Evolutionary conservation across 2,797 vertebrate species (phyloP).

Genomic region (Loriculus beryllinus): DNA sequence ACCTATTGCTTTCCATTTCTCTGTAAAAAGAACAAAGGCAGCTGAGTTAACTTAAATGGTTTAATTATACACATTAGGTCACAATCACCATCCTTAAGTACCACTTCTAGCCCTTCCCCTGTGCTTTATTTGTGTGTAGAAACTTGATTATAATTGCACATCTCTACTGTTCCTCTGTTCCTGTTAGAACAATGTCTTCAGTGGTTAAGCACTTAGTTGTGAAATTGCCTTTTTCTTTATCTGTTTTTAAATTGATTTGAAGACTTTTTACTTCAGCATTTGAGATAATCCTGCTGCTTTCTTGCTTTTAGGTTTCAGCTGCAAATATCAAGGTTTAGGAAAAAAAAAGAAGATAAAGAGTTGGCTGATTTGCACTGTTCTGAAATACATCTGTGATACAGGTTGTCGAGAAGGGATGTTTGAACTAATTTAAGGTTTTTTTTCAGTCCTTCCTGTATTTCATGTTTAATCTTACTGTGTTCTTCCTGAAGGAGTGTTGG

Average conservation of each 20-base stretch:
- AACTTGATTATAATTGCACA: neutral
- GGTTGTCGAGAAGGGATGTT: neutral
- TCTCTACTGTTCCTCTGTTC: conserved; percentile 2
- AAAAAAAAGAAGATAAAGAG: neutral
- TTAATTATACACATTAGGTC: neutral
- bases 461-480: neutral
- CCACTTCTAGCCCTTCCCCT: neutral
- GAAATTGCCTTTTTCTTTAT: neutral
- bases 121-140: neutral
- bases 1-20: neutral
- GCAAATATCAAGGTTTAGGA: neutral
- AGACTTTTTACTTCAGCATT: neutral
- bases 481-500: neutral
- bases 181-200: neutral
- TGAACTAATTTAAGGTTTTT: neutral
- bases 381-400: neutral
- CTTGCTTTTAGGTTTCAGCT: neutral
- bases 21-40: neutral
- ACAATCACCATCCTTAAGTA: neutral
- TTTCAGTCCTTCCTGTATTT: neutral
- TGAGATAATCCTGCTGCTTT: neutral
- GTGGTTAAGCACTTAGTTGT: neutral
- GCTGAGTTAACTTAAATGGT: neutral
- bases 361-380: neutral
- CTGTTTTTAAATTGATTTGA: neutral